Conservation (phyloP, 2,797 vertebrate species). For the Syngnathus rostellatus region DNA sequence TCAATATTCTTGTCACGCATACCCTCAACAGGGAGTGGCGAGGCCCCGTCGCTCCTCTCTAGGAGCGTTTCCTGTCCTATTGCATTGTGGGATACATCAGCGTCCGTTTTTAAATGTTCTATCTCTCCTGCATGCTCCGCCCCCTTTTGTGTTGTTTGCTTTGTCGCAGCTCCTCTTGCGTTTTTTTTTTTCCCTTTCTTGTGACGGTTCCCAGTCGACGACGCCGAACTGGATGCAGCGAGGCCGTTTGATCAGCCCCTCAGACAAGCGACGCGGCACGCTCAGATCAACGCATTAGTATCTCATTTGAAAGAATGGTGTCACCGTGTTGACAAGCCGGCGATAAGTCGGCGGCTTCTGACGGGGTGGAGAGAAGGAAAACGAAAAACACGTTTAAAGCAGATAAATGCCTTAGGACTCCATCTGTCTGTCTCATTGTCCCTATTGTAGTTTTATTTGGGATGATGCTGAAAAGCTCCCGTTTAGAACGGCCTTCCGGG, state of each 20-base stretch:
- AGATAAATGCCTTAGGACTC: slow-evolving; percentile 72
- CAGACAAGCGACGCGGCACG: slow-evolving; percentile 60
- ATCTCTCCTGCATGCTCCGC: slow-evolving; percentile 39
- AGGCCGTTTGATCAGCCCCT: slow-evolving; percentile 72
- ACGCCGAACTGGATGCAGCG: slow-evolving; percentile 63
- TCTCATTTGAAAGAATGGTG: slow-evolving; percentile 79
- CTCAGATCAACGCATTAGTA: slow-evolving; percentile 69
- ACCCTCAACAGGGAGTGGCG: slow-evolving; percentile 69
- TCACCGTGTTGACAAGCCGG: slow-evolving; percentile 71
- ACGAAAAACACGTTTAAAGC: slow-evolving; percentile 61
- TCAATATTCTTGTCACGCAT: slow-evolving; percentile 83
- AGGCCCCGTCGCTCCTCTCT: slow-evolving; percentile 64
- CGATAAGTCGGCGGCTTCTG: slow-evolving; percentile 73
- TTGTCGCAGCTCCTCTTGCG: slow-evolving; percentile 49
- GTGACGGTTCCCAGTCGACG: slow-evolving; percentile 66
- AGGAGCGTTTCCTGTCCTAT: slow-evolving; percentile 69
- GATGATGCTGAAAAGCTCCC: slow-evolving; percentile 70
- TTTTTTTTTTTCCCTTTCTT: slow-evolving; percentile 43
- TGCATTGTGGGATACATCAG: slow-evolving; percentile 64
- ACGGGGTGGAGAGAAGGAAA: slow-evolving; percentile 39
- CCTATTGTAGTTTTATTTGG: slow-evolving; percentile 75
- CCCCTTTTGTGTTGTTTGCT: slow-evolving; percentile 54
- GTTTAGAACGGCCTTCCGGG: slow-evolving; percentile 66
- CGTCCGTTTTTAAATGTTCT: slow-evolving; percentile 43
- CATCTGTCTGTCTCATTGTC: slow-evolving; percentile 72